phyloP scores from a whole-genome alignment of 2,113 vertebrate species.

The Lagopus leucura region DNA sequence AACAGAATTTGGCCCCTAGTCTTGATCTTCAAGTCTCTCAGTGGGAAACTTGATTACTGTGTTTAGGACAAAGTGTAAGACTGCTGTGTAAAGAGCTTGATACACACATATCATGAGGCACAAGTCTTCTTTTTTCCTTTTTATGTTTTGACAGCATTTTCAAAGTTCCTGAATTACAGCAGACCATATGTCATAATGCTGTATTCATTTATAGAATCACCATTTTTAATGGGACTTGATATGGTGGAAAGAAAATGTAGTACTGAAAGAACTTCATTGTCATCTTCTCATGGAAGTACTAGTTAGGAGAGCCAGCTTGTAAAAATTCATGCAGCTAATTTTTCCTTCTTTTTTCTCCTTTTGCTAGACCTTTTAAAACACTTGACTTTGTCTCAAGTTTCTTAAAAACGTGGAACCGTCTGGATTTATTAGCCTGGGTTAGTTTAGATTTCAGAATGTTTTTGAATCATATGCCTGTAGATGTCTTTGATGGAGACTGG shows the following conservation, averaged over 20 bases:
- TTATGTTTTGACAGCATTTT: conserved; percentile 19
- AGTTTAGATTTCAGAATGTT: background rate
- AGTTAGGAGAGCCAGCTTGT: background rate
- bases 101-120: background rate
- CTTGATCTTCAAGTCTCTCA: conserved; percentile 68
- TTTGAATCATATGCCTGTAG: fast-evolving
- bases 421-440: background rate
- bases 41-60: conserved; percentile 64
- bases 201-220: background rate
- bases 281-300: background rate
- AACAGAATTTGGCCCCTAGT: conserved; percentile 69
- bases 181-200: background rate
- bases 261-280: background rate
- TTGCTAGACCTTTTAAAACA: background rate
- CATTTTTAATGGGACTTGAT: background rate
- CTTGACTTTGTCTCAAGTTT: background rate
- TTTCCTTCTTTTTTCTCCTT: background rate
- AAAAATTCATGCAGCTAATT: background rate
- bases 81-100: conserved; percentile 54
- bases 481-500: background rate
- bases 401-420: background rate
- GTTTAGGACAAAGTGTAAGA: conserved; percentile 60
- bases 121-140: conserved; percentile 20
- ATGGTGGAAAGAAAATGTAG: background rate
- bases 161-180: conserved; percentile 36